Percentiles rank a stretch among this genome's conserved stretches.
phyloP scores from a whole-genome alignment of 2,888 invertebrate species.

The Girardia tigrina region DNA sequence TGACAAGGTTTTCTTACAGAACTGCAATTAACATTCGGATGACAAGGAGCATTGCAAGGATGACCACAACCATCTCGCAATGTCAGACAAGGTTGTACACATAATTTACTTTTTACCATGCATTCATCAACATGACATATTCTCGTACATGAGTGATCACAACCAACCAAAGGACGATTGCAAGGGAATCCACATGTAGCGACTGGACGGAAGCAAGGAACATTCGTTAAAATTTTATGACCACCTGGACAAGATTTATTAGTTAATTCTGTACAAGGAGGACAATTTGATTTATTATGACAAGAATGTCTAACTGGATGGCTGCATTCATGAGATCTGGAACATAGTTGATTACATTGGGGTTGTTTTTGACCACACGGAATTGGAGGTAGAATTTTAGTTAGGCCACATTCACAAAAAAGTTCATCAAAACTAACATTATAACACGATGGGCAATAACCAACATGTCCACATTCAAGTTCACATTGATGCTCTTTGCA shows the following conservation, averaged over 20 bases:
- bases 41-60: constrained; percentile 57
- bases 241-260: constrained; percentile 67
- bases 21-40: neutral
- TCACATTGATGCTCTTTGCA: constrained; percentile 79
- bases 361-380: constrained; percentile 79
- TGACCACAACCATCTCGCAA: constrained; percentile 65
- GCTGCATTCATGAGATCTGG: constrained; percentile 62
- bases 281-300: constrained; percentile 62
- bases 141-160: constrained; percentile 67
- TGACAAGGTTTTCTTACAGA: neutral
- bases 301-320: constrained; percentile 74
- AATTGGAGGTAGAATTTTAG: constrained; percentile 74
- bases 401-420: constrained; percentile 73
- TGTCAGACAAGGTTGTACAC: constrained; percentile 67
- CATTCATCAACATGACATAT: constrained; percentile 62
- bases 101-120: constrained; percentile 49
- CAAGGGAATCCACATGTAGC: constrained; percentile 82
- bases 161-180: constrained; percentile 65
- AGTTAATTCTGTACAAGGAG: constrained; percentile 74
- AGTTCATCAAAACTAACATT: constrained; percentile 58
- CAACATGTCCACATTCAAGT: constrained; percentile 68
- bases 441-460: constrained; percentile 60
- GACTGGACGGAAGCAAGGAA: constrained; percentile 70
- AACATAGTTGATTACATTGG: constrained; percentile 64
- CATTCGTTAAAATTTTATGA: constrained; percentile 63